Evolutionary conservation across 2,888 invertebrate genomes (phyloP).

Genomic region (Pocota personata): DNA sequence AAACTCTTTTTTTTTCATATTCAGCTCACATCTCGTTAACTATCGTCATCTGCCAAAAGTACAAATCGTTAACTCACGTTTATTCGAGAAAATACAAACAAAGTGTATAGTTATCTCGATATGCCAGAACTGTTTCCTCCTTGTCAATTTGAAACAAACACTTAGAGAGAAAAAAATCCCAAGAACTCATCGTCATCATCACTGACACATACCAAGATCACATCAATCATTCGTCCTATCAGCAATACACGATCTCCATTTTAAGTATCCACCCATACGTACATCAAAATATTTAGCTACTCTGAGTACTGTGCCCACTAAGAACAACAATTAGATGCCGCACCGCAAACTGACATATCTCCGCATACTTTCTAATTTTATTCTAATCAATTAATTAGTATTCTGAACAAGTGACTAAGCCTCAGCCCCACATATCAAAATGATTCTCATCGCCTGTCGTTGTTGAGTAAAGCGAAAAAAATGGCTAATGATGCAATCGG

Average conservation of each 20-base stretch:
- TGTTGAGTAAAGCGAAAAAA: constrained; percentile 5
- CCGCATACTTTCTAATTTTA: constrained; percentile 44
- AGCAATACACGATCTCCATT: constrained; percentile 21
- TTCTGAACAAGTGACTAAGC: constrained; percentile 15
- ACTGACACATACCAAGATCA: constrained; percentile 33
- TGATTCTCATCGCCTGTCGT: constrained; percentile 23
- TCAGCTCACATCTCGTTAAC: constrained; percentile 1
- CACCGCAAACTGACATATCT: constrained; percentile 32
- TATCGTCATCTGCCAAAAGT: constrained; percentile 12
- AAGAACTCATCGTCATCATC: constrained; percentile 22
- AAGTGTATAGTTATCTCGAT: not conserved
- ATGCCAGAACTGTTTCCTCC: constrained; percentile 40
- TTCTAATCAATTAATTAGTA: constrained; percentile 65
- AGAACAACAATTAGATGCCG: constrained; percentile 34
- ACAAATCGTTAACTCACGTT: not conserved
- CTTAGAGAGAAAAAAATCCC: not conserved
- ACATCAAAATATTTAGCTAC: not conserved
- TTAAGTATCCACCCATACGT: not conserved
- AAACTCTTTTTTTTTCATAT: not conserved
- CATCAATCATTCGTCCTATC: constrained; percentile 41
- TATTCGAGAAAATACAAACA: not conserved
- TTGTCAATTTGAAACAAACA: constrained; percentile 28
- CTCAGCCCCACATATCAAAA: constrained; percentile 19
- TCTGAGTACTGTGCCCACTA: not conserved
- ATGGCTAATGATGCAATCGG: constrained; percentile 64